Conservation (phyloP, 1,140 invertebrate genomes). For the Eufriesea mexicana region DNA sequence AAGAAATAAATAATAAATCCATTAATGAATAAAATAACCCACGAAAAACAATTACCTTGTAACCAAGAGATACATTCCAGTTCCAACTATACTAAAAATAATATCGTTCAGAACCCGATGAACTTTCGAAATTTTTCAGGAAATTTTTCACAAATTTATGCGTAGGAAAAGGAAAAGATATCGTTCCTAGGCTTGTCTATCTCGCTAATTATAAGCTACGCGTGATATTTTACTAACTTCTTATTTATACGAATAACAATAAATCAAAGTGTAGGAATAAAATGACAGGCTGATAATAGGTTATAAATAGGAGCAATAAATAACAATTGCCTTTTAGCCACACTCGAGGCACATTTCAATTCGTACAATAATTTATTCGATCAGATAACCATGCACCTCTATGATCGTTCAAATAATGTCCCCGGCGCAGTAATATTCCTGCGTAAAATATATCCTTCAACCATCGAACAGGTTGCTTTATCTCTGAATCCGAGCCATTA, state of each 20-base stretch:
- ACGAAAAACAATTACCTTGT: too few relatives aligned
- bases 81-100: too few relatives aligned
- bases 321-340: not conserved
- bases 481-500: not conserved
- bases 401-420: slow-evolving; percentile 8
- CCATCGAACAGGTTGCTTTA: slow-evolving; percentile 20
- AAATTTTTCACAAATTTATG: too few relatives aligned
- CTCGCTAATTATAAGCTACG: too few relatives aligned
- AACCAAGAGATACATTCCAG: too few relatives aligned
- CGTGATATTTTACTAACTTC: too few relatives aligned
- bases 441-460: not conserved
- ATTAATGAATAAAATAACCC: too few relatives aligned
- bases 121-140: too few relatives aligned
- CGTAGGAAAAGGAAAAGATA: too few relatives aligned
- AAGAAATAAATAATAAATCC: too few relatives aligned
- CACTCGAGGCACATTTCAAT: not conserved
- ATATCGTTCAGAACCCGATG: too few relatives aligned
- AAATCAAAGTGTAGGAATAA: not conserved
- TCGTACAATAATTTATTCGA: slow-evolving; percentile 22
- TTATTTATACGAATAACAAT: not conserved
- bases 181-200: too few relatives aligned
- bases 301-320: not conserved
- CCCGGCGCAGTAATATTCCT: not conserved
- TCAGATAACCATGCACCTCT: slow-evolving; percentile 2
- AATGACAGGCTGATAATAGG: not conserved